Percentiles rank a stretch among this genome's conserved stretches.
phyloP scores from a whole-genome alignment of 2,888 invertebrate species.

The Thera obeliscata region DNA sequence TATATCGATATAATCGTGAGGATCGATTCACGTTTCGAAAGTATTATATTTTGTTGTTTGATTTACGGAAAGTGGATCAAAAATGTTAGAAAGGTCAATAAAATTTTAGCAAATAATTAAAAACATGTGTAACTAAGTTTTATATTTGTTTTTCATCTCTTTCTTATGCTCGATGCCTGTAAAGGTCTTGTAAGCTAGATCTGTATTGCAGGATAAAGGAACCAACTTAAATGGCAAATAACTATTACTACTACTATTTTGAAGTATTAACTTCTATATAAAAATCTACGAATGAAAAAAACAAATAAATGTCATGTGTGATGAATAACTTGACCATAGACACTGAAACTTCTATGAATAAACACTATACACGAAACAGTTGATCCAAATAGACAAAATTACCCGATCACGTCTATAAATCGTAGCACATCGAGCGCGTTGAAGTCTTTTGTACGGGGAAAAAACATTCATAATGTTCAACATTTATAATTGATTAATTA shows the following conservation, averaged over 20 bases:
- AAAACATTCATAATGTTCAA: neutral
- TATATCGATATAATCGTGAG: slow-evolving; percentile 65
- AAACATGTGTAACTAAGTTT: neutral
- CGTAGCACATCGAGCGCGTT: slow-evolving; percentile 28
- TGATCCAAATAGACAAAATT: neutral
- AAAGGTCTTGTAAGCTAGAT: too few relatives aligned
- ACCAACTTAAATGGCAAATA: too few relatives aligned
- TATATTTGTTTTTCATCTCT: neutral
- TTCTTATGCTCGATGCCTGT: too few relatives aligned
- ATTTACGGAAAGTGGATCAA: slow-evolving; percentile 18
- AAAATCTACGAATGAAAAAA: too few relatives aligned
- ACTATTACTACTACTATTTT: too few relatives aligned
- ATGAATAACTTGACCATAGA: too few relatives aligned
- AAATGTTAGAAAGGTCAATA: neutral
- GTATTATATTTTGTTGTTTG: slow-evolving; percentile 42
- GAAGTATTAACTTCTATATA: too few relatives aligned
- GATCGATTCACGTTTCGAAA: slow-evolving; percentile 64
- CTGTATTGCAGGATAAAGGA: too few relatives aligned
- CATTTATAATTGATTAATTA: too few relatives aligned
- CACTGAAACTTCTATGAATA: too few relatives aligned
- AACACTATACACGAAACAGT: too few relatives aligned
- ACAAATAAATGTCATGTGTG: too few relatives aligned
- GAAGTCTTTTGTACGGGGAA: slow-evolving; percentile 37
- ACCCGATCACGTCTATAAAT: neutral
- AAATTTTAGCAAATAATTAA: slow-evolving; percentile 2